Evolutionary conservation across 2,888 invertebrate species (phyloP).

Genomic region (Cheilosia grossa): DNA sequence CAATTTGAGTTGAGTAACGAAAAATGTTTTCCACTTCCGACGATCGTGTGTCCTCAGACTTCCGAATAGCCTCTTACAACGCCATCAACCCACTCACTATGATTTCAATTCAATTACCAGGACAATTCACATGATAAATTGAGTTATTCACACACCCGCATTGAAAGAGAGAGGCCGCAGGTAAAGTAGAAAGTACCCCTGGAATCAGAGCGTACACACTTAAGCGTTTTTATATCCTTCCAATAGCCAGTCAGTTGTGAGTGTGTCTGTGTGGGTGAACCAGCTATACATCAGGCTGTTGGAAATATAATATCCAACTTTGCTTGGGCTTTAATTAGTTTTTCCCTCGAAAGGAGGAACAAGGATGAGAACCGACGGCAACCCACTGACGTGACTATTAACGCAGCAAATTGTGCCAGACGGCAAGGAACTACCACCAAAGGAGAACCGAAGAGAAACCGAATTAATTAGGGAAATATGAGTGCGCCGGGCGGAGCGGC

Average conservation of each 20-base stretch:
- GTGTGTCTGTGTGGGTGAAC: neutral
- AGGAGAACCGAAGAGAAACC: neutral
- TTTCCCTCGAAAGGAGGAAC: neutral
- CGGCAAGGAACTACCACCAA: slow-evolving; percentile 8
- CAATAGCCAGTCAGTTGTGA: neutral
- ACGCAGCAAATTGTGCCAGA: slow-evolving; percentile 13
- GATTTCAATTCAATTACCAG: slow-evolving; percentile 45
- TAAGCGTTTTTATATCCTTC: neutral
- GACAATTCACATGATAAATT: slow-evolving; percentile 44
- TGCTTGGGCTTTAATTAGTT: slow-evolving; percentile 38
- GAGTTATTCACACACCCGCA: slow-evolving; percentile 33
- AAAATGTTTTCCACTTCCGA: slow-evolving; percentile 1
- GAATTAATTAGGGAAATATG: slow-evolving; percentile 36
- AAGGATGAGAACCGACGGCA: neutral
- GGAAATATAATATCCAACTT: slow-evolving; percentile 20
- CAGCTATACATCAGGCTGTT: neutral
- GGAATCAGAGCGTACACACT: neutral
- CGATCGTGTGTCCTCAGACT: neutral
- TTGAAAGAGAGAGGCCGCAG: neutral
- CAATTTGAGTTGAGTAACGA: neutral
- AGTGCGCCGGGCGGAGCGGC: neutral
- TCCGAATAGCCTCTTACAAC: slow-evolving; percentile 5
- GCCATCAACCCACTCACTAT: slow-evolving; percentile 28
- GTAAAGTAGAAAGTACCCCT: neutral
- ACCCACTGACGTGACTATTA: neutral